These are phyloP conservation scores for Lycia hirtaria DNA, from an alignment of 2,888 invertebrate species.

Conservation along the genomic window DNA sequence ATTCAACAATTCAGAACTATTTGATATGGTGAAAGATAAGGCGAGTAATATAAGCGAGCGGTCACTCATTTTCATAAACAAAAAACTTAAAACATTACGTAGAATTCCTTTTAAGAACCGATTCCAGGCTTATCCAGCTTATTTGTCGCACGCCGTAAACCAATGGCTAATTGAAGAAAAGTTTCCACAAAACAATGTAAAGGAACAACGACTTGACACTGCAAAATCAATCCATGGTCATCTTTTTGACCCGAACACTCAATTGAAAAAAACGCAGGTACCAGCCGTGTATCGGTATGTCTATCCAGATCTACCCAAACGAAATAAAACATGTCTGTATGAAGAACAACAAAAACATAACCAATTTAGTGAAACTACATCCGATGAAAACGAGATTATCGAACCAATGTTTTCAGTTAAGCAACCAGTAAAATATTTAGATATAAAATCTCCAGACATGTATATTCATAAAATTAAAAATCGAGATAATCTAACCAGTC, in stretches of 20 bases:
- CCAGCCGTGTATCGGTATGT: background rate
- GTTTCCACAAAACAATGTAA: background rate
- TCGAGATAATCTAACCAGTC: background rate
- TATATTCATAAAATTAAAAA: background rate
- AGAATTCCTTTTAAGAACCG: background rate
- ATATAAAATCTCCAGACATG: background rate
- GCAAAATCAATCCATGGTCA: background rate
- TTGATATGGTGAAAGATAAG: slow-evolving; percentile 51
- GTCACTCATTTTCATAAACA: slow-evolving; percentile 66
- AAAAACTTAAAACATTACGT: slow-evolving; percentile 50
- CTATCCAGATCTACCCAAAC: background rate
- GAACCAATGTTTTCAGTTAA: background rate
- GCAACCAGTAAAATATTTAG: background rate
- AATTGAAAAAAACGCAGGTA: background rate
- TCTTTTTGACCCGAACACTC: background rate
- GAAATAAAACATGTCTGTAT: slow-evolving; percentile 1
- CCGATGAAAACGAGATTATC: background rate
- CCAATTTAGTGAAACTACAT: background rate
- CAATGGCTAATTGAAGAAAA: background rate
- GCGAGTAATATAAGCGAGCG: slow-evolving; percentile 61
- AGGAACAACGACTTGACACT: background rate
- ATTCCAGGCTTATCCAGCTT: slow-evolving; percentile 8
- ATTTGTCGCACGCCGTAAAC: background rate
- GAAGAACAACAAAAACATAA: background rate
- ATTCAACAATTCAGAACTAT: slow-evolving; percentile 53